These are phyloP conservation scores for Elysia crispata DNA, from an alignment of 2,888 invertebrate species.

Conservation along the genomic window DNA sequence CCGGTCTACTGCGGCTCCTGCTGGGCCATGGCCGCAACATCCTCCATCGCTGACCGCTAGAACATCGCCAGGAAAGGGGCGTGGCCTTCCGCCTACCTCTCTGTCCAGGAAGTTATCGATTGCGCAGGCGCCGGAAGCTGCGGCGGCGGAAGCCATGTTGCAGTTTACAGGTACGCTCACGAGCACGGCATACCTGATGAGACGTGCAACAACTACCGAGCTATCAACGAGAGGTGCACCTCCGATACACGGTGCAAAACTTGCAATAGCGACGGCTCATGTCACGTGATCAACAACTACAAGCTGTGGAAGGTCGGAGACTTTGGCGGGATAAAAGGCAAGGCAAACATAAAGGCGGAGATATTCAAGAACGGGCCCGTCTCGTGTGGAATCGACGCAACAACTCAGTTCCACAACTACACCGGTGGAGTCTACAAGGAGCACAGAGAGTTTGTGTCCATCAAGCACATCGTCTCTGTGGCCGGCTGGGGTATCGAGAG, in stretches of 20 bases:
- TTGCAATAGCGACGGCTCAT: too few relatives aligned
- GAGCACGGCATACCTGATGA: slow-evolving; percentile 78
- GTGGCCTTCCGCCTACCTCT: slow-evolving; percentile 78
- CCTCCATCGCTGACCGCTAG: slow-evolving; percentile 78
- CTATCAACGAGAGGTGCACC: slow-evolving; percentile 53
- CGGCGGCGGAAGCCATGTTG: slow-evolving; percentile 65
- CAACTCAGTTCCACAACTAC: too few relatives aligned
- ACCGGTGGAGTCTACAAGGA: too few relatives aligned
- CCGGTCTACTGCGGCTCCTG: slow-evolving; percentile 78
- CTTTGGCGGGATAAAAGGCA: slow-evolving; percentile 77
- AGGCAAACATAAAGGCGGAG: slow-evolving; percentile 79
- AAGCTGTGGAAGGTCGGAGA: slow-evolving; percentile 78
- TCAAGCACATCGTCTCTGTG: slow-evolving; percentile 78
- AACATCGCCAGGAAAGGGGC: slow-evolving; percentile 77
- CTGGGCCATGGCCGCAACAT: slow-evolving; percentile 79
- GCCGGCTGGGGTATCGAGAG: slow-evolving; percentile 79
- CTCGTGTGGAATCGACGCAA: slow-evolving; percentile 56
- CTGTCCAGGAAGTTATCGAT: slow-evolving; percentile 78
- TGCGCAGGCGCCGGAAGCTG: slow-evolving; percentile 78
- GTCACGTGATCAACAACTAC: slow-evolving; percentile 57
- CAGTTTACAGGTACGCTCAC: slow-evolving; percentile 78
- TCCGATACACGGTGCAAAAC: too few relatives aligned
- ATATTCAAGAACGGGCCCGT: slow-evolving; percentile 79
- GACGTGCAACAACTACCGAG: slow-evolving; percentile 79
- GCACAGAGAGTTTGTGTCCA: too few relatives aligned